A percentile compares a stretch with the other conserved stretches of the same genome.
Conservation (phyloP, 2,797 vertebrate species). For the Buphagus erythrorhynchus region DNA sequence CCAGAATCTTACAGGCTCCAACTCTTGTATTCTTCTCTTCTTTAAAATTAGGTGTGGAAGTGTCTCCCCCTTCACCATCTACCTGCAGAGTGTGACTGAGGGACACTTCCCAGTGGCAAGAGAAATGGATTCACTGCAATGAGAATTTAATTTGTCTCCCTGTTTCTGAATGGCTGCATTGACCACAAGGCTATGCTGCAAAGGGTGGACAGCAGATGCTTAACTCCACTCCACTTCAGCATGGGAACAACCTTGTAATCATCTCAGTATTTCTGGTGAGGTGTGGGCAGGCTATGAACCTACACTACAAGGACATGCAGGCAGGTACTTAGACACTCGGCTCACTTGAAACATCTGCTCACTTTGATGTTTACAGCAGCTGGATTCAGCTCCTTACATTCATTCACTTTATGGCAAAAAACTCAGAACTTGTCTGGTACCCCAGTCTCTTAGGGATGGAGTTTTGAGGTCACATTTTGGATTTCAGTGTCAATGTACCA, state of each 20-base stretch:
- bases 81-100: neutral
- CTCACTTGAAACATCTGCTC: neutral
- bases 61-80: neutral
- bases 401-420: neutral
- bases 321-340: neutral
- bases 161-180: neutral
- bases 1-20: neutral
- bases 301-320: neutral
- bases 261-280: neutral
- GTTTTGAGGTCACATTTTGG: neutral
- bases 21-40: neutral
- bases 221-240: neutral
- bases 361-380: neutral
- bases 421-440: neutral
- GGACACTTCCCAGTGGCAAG: neutral
- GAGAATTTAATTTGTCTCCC: neutral
- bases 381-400: neutral
- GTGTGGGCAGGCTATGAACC: neutral
- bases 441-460: neutral
- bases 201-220: neutral
- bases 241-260: neutral
- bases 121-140: neutral
- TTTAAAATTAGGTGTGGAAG: neutral
- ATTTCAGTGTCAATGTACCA: neutral
- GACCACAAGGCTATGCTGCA: neutral